Base-by-base conservation (phyloP, 2,888 invertebrate species). In the Drosophila kuntzei region DNA sequence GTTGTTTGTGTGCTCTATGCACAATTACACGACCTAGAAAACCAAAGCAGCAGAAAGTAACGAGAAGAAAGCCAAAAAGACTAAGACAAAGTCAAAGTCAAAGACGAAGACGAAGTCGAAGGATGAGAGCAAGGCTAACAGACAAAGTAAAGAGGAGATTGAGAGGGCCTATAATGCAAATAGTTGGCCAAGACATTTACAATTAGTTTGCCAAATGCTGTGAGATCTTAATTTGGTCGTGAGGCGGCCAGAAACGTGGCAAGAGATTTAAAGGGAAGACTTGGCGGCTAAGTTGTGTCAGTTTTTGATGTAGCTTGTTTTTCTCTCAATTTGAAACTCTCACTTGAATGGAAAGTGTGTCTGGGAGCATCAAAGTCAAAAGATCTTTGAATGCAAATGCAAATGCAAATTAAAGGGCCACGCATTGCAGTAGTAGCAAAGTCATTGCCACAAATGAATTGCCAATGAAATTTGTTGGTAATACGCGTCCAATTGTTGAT, bases 21-120 rank as follows among this genome's bases (percentile, higher is more conserved):
- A 87, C 87, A 89, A 88, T 84, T 89, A 87, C 86, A 86, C 83
- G 83, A 83, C 88, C 88, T 89, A 88, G 87, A 86, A 86, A 87
- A 75, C 80, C 87, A 87, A 76, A 89, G 80, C 80, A 87, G 84
- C 88, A 87, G 87, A 87, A 87, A 87, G 86, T 85, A 76, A 73
- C 77, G 39, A 62, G 62, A 62, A 62, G 62, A 76, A 67, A 73
- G 67, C 64, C 66, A 65, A 67, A 67, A 67, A 54, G 44, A 22
- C 43, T 34, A 29, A 50, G 20, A 36, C 43, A 46, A 58, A 65
- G 50, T 51, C 44, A 55, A 25, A 51, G 58, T 41, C 50, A 27
- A 22, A 11, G 22, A 14, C 20, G 14, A 18, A 32, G 11, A 34
- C 34, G n/a, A 27, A 27, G 27, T 27, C 27, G 55, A 64, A 78